Base-by-base conservation (phyloP, 2,113 vertebrate species). In the Rattus rattus region DNA sequence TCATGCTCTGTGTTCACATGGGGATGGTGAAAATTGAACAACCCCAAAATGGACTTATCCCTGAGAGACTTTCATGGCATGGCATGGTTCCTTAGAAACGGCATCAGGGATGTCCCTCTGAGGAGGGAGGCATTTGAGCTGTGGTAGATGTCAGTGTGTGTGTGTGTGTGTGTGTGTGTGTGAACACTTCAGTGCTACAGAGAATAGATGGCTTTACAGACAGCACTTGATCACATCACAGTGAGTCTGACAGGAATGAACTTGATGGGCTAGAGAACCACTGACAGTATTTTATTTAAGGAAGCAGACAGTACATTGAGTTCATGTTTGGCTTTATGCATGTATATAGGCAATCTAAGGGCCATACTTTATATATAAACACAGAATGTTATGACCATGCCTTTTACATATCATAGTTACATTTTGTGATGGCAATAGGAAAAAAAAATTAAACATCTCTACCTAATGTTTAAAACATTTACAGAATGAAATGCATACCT, bases 291-390 rank as follows among this genome's bases (percentile, higher is more conserved):
- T 90, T 93, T 75, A 75, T 30, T 84, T 94, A 67, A 94, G 33
- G 43, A 93, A 69, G 16, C 36, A 88, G n/a, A 76, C 39, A 84
- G 79, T 92, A 84, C 28, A 88, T 94, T 93, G 49, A 72, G 47
- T 28, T 95, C n/a, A 56, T 24, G 79, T 91, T 83, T 54, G 12
- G 5, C 54, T 94, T 69, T 59, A 65, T 52, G 12, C 16, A 20
- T 28, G 26, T 77, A 39, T 20, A n/a, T 47, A 83, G n/a, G 91
- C 20, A 83, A 88, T 86, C 84, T 92, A 88, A 72, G 61, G 65
- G 10, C 2, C 5, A 30, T 65, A 7, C 12, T 49, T 90, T 77
- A 77, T 43, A 24, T 47, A 14, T 75, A 52, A 90, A 72, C 36
- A 87, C 6, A 73, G 12, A 90, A 89, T 83, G 91, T 77, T 85